phyloP scores from a whole-genome alignment of 1,140 invertebrate species.

The Leucophenga varia region DNA sequence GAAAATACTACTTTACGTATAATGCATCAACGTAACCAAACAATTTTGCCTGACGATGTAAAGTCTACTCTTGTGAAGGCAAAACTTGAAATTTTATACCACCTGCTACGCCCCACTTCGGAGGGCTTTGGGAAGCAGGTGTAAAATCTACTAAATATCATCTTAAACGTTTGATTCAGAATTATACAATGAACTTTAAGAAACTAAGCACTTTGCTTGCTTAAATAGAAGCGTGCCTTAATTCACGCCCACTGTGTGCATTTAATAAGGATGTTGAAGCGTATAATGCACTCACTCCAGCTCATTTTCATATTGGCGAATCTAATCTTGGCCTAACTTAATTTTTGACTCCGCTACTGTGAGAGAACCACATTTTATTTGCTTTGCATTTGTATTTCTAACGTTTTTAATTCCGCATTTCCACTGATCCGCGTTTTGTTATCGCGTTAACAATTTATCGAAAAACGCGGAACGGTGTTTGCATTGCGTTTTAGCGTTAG shows the following conservation, averaged over 20 bases:
- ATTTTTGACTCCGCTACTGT: no score
- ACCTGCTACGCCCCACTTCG: neutral
- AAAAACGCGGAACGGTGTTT: no score
- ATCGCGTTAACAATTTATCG: no score
- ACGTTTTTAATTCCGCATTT: no score
- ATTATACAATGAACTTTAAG: neutral
- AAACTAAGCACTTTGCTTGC: neutral
- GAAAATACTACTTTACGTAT: no score
- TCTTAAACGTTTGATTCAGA: neutral
- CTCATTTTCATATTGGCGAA: neutral
- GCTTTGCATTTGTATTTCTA: no score
- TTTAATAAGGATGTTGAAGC: neutral
- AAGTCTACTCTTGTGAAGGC: neutral
- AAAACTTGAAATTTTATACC: neutral
- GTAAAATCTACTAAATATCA: neutral
- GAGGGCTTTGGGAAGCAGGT: neutral
- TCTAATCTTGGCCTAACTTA: no score
- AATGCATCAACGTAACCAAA: neutral
- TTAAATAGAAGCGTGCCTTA: neutral
- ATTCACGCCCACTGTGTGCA: neutral
- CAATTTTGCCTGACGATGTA: neutral
- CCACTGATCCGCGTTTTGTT: no score
- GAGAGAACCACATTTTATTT: no score
- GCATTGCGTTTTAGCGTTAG: no score
- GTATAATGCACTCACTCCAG: neutral